phyloP scores from a whole-genome alignment of 2,113 vertebrate genomes.

The Dissostichus mawsoni region DNA sequence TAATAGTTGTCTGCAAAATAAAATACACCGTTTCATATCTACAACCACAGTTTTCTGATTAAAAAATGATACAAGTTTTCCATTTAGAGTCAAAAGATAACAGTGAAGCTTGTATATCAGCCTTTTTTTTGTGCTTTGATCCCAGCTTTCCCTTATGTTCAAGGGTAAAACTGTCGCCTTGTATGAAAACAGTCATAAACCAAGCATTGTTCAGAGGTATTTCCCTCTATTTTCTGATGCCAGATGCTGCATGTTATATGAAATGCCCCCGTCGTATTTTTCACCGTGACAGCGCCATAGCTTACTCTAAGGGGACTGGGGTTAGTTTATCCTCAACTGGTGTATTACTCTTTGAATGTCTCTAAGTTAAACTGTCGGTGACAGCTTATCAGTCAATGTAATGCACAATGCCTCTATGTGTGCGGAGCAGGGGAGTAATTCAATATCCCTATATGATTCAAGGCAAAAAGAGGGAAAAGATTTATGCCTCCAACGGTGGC shows the following conservation, averaged over 20 bases:
- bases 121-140: slow-evolving; percentile 38
- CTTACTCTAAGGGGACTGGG: slow-evolving; percentile 81
- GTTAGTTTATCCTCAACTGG: slow-evolving; percentile 82
- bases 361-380: slow-evolving; percentile 86
- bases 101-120: slow-evolving; percentile 46
- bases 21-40: slow-evolving; percentile 9
- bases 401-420: slow-evolving; percentile 86
- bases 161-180: slow-evolving; percentile 75
- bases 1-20: neutral
- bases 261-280: slow-evolving; percentile 80
- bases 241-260: slow-evolving; percentile 81
- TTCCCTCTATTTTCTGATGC: slow-evolving; percentile 75
- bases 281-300: slow-evolving; percentile 77
- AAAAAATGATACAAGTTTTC: neutral
- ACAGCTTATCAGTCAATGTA: slow-evolving; percentile 89
- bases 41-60: slow-evolving; percentile 32
- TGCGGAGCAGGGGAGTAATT: slow-evolving; percentile 85
- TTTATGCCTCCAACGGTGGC: slow-evolving; percentile 82
- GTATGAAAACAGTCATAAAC: slow-evolving; percentile 76
- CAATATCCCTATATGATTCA: slow-evolving; percentile 90
- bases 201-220: slow-evolving; percentile 76
- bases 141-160: slow-evolving; percentile 64
- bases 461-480: slow-evolving; percentile 85
- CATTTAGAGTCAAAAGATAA: slow-evolving; percentile 33
- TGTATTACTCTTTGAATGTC: slow-evolving; percentile 87